Conservation (phyloP, 53 echinoderm and acorn worm species). For the Henricia sp. region DNA sequence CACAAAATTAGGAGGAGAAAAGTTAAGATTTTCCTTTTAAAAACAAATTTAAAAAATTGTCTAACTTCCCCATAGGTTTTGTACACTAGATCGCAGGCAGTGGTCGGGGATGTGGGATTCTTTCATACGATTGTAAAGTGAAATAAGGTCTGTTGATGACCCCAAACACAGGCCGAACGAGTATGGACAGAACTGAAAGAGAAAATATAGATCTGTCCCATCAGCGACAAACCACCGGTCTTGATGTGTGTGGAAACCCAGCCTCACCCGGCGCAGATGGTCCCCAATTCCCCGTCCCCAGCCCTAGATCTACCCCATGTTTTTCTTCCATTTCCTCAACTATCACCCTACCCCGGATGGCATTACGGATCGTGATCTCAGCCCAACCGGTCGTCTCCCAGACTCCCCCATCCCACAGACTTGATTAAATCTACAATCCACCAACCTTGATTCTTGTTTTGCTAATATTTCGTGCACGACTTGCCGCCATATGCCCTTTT, state of each 20-base stretch:
- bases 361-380: constrained; percentile 12
- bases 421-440: constrained; percentile 60
- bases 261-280: constrained; percentile 52
- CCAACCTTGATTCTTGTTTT: constrained; percentile 63
- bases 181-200: neutral
- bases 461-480: constrained; percentile 46
- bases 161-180: neutral
- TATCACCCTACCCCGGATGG: constrained; percentile 2
- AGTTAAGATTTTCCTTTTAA: no score
- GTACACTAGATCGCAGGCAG: no score
- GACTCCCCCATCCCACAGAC: neutral
- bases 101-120: no score
- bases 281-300: no score
- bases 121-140: no score
- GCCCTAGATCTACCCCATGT: constrained; percentile 42
- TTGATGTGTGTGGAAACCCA: no score
- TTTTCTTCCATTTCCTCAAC: constrained; percentile 49
- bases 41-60: no score
- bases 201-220: neutral
- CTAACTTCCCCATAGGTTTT: no score
- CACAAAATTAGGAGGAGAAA: no score
- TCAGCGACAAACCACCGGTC: no score
- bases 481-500: constrained; percentile 28
- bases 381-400: constrained; percentile 37
- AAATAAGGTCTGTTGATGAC: neutral